These are phyloP conservation scores for Butorides virescens DNA, from an alignment of 2,113 vertebrate species.

Conservation along the genomic window DNA sequence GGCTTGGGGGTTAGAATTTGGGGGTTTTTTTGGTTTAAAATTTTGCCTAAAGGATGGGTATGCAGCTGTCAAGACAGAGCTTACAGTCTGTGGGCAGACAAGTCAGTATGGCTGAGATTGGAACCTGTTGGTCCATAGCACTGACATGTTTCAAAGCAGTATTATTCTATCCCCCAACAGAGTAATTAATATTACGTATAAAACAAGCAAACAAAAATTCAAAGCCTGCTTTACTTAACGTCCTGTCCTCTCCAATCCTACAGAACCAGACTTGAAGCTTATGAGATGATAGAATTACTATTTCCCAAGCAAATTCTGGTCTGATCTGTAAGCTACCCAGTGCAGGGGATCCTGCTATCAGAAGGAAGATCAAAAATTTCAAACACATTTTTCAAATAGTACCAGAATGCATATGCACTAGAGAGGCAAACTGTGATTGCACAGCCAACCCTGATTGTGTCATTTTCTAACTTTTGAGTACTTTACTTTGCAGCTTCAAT, in stretches of 20 bases:
- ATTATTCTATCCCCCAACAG: neutral
- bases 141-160: neutral
- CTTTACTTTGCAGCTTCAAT: neutral
- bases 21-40: neutral
- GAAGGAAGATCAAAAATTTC: neutral
- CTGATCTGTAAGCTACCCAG: neutral
- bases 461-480: neutral
- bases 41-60: neutral
- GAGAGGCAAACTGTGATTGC: neutral
- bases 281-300: neutral
- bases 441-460: neutral
- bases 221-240: neutral
- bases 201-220: neutral
- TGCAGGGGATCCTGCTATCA: neutral
- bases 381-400: neutral
- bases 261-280: neutral
- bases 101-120: neutral
- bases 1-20: neutral
- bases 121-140: neutral
- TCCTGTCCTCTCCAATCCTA: neutral
- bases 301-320: neutral
- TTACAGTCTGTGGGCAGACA: neutral
- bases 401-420: neutral
- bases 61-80: neutral
- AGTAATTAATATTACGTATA: neutral